Evolutionary conservation across 2,797 vertebrate genomes (phyloP).

Genomic region (Gila robusta): DNA sequence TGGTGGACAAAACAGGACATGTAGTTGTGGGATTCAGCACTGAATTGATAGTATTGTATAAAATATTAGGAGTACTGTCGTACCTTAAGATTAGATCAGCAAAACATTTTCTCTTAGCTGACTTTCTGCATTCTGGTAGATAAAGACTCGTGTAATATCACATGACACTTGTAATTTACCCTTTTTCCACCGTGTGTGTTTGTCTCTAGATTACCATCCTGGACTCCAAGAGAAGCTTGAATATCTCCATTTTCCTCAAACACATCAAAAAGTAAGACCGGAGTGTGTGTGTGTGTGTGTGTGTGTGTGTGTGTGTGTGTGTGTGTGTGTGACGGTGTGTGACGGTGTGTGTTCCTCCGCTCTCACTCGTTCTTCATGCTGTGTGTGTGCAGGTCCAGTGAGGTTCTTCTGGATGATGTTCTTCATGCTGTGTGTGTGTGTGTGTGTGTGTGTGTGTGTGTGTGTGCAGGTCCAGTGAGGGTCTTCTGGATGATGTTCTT

Average conservation of each 20-base stretch:
- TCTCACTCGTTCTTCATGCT: neutral
- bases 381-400: slow-evolving; percentile 79
- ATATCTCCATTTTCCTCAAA: slow-evolving; percentile 94
- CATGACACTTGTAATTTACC: too few relatives aligned
- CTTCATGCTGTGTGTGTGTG: slow-evolving; percentile 63
- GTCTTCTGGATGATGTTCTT: too few relatives aligned
- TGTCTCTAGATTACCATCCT: slow-evolving; percentile 84
- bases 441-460: too few relatives aligned
- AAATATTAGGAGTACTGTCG: too few relatives aligned
- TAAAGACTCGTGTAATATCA: too few relatives aligned
- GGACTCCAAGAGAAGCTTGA: slow-evolving; percentile 92
- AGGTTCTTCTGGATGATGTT: slow-evolving; percentile 87
- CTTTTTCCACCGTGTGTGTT: neutral
- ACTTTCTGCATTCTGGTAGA: too few relatives aligned
- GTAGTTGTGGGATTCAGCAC: too few relatives aligned
- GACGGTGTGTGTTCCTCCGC: neutral
- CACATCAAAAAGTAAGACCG: slow-evolving; percentile 91
- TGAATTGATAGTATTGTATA: too few relatives aligned
- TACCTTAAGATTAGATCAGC: too few relatives aligned
- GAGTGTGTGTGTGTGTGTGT: neutral
- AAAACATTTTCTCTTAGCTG: too few relatives aligned
- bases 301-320: neutral
- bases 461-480: too few relatives aligned
- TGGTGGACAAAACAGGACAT: too few relatives aligned
- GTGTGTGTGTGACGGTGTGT: neutral